Evolutionary conservation across 2,888 invertebrate species (phyloP).

Genomic region (Punctoribates punctum): DNA sequence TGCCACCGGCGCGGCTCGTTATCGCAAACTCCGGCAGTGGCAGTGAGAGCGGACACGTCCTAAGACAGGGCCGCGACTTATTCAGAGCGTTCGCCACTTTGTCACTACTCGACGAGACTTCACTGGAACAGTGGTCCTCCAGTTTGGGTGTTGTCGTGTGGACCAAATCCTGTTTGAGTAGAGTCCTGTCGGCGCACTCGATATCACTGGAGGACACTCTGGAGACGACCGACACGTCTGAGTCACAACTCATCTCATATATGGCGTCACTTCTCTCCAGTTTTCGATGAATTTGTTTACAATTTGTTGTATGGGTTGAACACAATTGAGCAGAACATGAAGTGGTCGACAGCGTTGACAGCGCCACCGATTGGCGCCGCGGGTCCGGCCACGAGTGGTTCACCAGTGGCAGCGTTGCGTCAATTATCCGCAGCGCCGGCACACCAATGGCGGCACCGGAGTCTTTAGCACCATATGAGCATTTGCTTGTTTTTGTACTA

Average conservation of each 20-base stretch:
- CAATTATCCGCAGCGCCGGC: slow-evolving; percentile 31
- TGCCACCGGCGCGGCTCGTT: slow-evolving; percentile 39
- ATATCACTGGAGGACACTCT: slow-evolving; percentile 38
- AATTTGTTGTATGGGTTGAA: slow-evolving; percentile 26
- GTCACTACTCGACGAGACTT: slow-evolving; percentile 42
- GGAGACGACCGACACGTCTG: not conserved
- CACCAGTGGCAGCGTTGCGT: slow-evolving; percentile 36
- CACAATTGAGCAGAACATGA: slow-evolving; percentile 37
- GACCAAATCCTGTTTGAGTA: slow-evolving; percentile 41
- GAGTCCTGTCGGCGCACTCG: slow-evolving; percentile 19
- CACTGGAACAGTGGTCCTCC: slow-evolving; percentile 41
- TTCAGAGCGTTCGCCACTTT: slow-evolving; percentile 21
- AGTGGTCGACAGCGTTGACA: slow-evolving; percentile 18
- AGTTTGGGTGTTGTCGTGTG: slow-evolving; percentile 38
- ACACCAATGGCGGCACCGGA: slow-evolving; percentile 35
- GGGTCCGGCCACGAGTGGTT: slow-evolving; percentile 40
- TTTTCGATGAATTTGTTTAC: slow-evolving; percentile 29
- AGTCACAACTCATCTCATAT: slow-evolving; percentile 30
- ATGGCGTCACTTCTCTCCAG: slow-evolving; percentile 36
- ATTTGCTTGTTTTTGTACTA: slow-evolving; percentile 30
- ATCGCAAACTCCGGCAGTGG: slow-evolving; percentile 81
- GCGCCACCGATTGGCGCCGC: slow-evolving; percentile 24
- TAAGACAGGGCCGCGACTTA: not conserved
- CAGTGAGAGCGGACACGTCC: slow-evolving; percentile 53
- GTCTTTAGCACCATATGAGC: slow-evolving; percentile 41